These are phyloP conservation scores for Xenus cinereus DNA, from an alignment of 2,113 vertebrate species.

Conservation along the genomic window DNA sequence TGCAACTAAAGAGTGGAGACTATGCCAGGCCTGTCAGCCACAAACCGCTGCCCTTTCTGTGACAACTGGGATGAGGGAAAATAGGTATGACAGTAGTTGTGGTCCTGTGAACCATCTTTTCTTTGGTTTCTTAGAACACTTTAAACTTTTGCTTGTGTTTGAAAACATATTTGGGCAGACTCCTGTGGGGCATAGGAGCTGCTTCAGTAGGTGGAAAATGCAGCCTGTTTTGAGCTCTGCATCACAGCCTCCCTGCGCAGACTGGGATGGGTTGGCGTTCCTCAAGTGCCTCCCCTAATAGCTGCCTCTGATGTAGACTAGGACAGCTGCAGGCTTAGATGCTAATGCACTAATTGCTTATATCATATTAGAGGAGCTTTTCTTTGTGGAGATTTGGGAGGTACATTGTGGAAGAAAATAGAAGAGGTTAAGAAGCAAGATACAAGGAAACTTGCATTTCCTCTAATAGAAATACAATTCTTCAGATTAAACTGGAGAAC, in stretches of 20 bases:
- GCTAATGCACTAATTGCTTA: not conserved
- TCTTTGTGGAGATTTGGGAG: not conserved
- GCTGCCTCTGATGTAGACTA: not conserved
- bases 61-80: not conserved
- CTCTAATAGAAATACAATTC: not conserved
- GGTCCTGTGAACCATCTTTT: accelerated
- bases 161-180: accelerated
- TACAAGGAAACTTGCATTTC: not conserved
- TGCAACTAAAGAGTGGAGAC: too few relatives aligned
- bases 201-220: not conserved
- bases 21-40: accelerated
- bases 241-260: accelerated
- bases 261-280: not conserved
- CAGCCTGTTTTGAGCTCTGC: not conserved
- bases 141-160: not conserved
- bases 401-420: not conserved
- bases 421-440: not conserved
- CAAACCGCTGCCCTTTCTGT: not conserved
- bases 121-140: not conserved
- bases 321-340: not conserved
- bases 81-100: accelerated
- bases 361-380: not conserved
- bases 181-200: not conserved
- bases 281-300: not conserved
- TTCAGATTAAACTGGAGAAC: not conserved